Evolutionary conservation across 53 echinoderm and acorn worm species (phyloP).

Genomic region (Zoroaster sp.): DNA sequence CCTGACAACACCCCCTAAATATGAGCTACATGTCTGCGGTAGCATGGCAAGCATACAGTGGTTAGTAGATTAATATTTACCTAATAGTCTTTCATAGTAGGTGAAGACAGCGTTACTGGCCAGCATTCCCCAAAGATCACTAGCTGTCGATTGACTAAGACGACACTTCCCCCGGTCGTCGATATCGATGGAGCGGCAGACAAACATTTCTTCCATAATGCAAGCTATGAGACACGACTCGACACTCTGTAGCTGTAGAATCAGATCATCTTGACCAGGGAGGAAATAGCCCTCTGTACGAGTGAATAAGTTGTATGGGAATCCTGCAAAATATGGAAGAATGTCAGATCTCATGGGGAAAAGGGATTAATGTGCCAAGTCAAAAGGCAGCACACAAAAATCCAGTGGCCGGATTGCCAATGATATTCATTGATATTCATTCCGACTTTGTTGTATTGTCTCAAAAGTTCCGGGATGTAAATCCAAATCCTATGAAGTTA

Average conservation of each 20-base stretch:
- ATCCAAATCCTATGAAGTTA: no score
- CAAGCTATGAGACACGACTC: constrained; percentile 46
- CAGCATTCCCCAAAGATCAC: background rate
- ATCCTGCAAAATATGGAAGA: constrained; percentile 1
- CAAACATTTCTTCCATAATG: background rate
- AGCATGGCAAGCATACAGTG: background rate
- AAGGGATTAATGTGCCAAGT: no score
- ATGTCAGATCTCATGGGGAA: no score
- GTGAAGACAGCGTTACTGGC: background rate
- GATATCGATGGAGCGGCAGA: constrained; percentile 39
- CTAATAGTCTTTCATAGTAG: constrained; percentile 14
- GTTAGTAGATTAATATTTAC: background rate
- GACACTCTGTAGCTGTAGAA: background rate
- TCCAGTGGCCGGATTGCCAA: no score
- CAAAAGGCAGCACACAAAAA: no score
- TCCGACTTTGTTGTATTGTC: no score
- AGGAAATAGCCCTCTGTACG: background rate
- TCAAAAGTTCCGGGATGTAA: no score
- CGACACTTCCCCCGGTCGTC: constrained; percentile 3
- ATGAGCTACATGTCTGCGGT: no score
- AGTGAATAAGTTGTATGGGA: constrained; percentile 14
- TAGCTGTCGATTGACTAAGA: background rate
- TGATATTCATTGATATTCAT: no score
- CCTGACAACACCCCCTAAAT: no score
- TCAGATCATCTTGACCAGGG: constrained; percentile 13